Evolutionary conservation across 2,888 invertebrate species (phyloP), one percentile per base, ranked within the genome.

Genomic region (Parapristionchus giblindavisi): DNA sequence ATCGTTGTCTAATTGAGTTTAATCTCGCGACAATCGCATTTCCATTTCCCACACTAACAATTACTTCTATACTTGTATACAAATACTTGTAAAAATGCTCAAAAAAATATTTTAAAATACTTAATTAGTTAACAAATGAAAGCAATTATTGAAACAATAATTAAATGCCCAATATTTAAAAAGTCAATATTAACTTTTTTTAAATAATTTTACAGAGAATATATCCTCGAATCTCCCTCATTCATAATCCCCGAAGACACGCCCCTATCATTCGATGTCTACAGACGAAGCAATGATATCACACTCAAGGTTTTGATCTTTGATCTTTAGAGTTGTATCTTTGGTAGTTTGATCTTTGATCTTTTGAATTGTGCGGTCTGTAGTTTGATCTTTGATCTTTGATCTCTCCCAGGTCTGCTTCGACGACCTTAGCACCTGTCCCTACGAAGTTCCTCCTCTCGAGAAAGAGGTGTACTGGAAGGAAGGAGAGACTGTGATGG

Each of bases 261-360:
- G 21, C 70, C 77, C 8, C 70, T 85, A 32, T 54, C 65, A 8
- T 80, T 85, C 73, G 85, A 85, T 66, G 70, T 85, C 32, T 85
- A 84, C 75, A 77, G 84, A 56, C 77, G 84, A 54, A 81, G 83
- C 29, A 84, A 81, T 58, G 84, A 85, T 36, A 85, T 85, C 24
- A 80, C 81, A 3, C 77, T 85, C 24, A 85, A 83, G 76, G 81
- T 78, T 21, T n/a, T n/a, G n/a, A n/a, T n/a, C n/a, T n/a, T n/a
- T n/a, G n/a, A n/a, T n/a, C 58, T 43, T 14, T 4, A 21, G n/a
- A 14, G 56, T 48, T 29, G 11, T 32, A 54, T 29, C 4, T 3
- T 11, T 65, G 21, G 5, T n/a, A 48, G 8, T 5, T 60, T 24
- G 36, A 60, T 29, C 36, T 17, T 21, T 51, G n/a, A n/a, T 21